Conservation (phyloP, 2,888 invertebrate species). For the Eupithecia pulchellata region DNA sequence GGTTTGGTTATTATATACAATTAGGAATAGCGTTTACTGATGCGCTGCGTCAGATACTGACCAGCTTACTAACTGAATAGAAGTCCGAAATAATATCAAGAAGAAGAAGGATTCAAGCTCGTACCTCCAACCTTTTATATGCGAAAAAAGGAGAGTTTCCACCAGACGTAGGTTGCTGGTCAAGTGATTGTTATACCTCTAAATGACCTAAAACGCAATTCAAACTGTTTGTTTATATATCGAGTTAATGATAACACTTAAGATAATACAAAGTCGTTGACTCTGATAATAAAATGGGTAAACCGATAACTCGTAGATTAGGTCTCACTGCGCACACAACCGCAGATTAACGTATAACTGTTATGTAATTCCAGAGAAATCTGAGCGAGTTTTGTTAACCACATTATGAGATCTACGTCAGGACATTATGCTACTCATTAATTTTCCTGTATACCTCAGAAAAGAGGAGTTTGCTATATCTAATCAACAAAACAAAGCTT, state of each 20-base stretch:
- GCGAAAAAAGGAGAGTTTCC: not conserved
- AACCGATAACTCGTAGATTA: constrained; percentile 54
- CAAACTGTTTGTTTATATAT: constrained; percentile 53
- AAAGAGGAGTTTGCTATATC: too few relatives aligned
- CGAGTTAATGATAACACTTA: constrained; percentile 59
- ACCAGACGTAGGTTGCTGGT: not conserved
- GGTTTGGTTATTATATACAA: not conserved
- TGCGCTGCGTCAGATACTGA: too few relatives aligned
- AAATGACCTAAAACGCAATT: constrained; percentile 68
- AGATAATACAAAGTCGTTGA: constrained; percentile 72
- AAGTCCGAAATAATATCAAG: too few relatives aligned
- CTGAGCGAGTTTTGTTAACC: not conserved
- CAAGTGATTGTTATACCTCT: not conserved
- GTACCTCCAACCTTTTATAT: too few relatives aligned
- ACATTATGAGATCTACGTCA: not conserved
- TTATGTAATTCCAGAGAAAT: not conserved
- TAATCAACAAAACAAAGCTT: too few relatives aligned
- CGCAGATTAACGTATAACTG: not conserved
- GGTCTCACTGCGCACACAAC: not conserved
- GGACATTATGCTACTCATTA: too few relatives aligned
- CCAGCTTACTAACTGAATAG: too few relatives aligned
- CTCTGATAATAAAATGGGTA: constrained; percentile 67
- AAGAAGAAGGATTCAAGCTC: too few relatives aligned
- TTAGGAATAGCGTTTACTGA: too few relatives aligned
- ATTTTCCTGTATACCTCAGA: too few relatives aligned